Percentiles rank a stretch among this genome's conserved stretches.
Conservation (phyloP, 2,888 invertebrate genomes). For the Sesia apiformis region DNA sequence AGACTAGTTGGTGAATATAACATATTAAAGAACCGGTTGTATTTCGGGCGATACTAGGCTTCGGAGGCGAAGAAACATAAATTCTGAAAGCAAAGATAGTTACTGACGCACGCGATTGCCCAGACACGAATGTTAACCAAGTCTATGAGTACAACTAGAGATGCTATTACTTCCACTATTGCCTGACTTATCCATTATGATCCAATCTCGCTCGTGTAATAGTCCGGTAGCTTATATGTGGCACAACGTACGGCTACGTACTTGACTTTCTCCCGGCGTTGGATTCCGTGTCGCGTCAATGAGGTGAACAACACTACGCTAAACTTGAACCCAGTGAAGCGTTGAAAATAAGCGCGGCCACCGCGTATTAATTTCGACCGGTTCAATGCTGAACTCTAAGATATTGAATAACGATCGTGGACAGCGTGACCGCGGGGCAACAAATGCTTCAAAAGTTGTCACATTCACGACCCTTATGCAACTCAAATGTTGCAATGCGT, state of each 20-base stretch:
- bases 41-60: background rate
- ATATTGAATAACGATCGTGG: constrained; percentile 38
- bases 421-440: constrained; percentile 23
- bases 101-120: constrained; percentile 19
- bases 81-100: background rate
- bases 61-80: background rate
- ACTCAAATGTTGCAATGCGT: constrained; percentile 9
- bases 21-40: background rate
- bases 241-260: constrained; percentile 49
- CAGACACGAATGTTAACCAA: constrained; percentile 33
- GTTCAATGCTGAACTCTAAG: constrained; percentile 32
- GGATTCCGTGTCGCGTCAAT: constrained; percentile 62
- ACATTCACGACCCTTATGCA: constrained; percentile 18
- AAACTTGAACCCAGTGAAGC: constrained; percentile 56
- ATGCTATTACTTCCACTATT: constrained; percentile 27
- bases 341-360: constrained; percentile 38
- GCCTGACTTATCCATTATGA: constrained; percentile 56
- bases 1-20: too few species aligned
- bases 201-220: constrained; percentile 53
- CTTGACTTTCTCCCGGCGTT: constrained; percentile 65
- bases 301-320: constrained; percentile 60
- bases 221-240: constrained; percentile 35
- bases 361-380: constrained; percentile 58
- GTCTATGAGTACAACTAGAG: constrained; percentile 29
- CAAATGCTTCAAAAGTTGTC: constrained; percentile 7